phyloP scores from a whole-genome alignment of 2,797 vertebrate genomes.

The Neosilurus hyrtlii region DNA sequence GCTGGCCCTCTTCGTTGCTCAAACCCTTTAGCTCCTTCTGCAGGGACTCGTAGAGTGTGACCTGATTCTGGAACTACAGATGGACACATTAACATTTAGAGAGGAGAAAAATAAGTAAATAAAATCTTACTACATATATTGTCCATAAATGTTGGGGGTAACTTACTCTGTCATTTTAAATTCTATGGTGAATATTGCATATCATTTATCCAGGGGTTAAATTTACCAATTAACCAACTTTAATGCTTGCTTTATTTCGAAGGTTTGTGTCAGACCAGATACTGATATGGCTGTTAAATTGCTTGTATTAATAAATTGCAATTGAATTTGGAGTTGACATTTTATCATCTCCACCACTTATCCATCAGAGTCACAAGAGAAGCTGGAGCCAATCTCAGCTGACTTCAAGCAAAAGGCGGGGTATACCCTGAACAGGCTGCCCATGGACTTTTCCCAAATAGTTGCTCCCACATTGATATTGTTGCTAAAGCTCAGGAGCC shows the following conservation, averaged over 20 bases:
- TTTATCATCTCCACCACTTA: neutral
- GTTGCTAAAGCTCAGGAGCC: too few relatives aligned
- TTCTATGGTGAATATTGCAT: neutral
- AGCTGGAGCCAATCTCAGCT: too few relatives aligned
- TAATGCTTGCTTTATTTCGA: neutral
- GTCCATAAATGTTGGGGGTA: neutral
- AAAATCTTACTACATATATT: too few relatives aligned
- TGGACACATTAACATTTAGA: neutral
- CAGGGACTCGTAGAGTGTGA: conserved; percentile 64
- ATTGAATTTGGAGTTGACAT: neutral
- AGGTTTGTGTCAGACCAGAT: neutral
- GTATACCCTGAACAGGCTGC: too few relatives aligned
- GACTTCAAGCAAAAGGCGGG: too few relatives aligned
- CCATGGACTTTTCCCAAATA: too few relatives aligned
- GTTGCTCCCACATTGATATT: too few relatives aligned
- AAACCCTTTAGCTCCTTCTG: conserved; percentile 75
- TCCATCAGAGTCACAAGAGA: too few relatives aligned
- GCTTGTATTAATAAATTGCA: neutral
- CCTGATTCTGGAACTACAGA: conserved; percentile 64
- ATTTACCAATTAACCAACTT: neutral
- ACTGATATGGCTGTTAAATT: neutral
- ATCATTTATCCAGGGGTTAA: neutral
- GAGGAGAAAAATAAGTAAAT: neutral
- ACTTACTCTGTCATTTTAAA: neutral
- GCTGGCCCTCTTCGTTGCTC: conserved; percentile 66